Base-by-base conservation (phyloP, 2,888 invertebrate species). In the Tanytarsus gracilentus region DNA sequence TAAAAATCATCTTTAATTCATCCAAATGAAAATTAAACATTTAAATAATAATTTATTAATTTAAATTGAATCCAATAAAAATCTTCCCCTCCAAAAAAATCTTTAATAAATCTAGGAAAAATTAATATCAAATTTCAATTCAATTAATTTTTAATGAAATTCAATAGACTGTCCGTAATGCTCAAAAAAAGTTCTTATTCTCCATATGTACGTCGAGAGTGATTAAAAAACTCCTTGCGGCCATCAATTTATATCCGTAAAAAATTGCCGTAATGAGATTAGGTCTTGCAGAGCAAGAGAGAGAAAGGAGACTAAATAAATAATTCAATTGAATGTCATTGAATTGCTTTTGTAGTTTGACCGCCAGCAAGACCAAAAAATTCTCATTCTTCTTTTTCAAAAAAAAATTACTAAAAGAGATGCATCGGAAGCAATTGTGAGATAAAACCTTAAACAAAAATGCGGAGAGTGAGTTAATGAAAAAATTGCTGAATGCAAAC, bases 391-490 rank as follows among this genome's bases (percentile, higher is more conserved):
- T 44, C 44, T 44, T 18, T 44, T 44, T 40, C 14, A 33, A 33
- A 33, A 33, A 4, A 4, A 33, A 33, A 33, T 33, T 29, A 29
- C 33, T 4, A 26, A 16, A 4, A 26, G 4, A 33, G 53, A 53
- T 36, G 25, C 26, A 53, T 53, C 53, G 53, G 53, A 53, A 53
- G 36, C 27, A 29, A 29, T 29, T 53, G n/a, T 29, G 23, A 53
- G 53, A 53, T 53, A 53, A 53, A 36, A 50, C n/a, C n/a, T 33
- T 11, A 9, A 33, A 33, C n/a, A 11, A 11, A 33, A 33, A 33
- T 33, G 9, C n/a, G n/a, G n/a, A 2, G 11, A 40, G 39, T 40
- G 18, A 53, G 52, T 30, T 53, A 53, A 53, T 53, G 52, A 53
- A 53, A 50, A 8, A 23, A 36, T 23, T 33, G 52, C 39, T 11